These are phyloP conservation scores for Microchirus variegatus DNA, from an alignment of 2,797 vertebrate species.

Conservation along the genomic window DNA sequence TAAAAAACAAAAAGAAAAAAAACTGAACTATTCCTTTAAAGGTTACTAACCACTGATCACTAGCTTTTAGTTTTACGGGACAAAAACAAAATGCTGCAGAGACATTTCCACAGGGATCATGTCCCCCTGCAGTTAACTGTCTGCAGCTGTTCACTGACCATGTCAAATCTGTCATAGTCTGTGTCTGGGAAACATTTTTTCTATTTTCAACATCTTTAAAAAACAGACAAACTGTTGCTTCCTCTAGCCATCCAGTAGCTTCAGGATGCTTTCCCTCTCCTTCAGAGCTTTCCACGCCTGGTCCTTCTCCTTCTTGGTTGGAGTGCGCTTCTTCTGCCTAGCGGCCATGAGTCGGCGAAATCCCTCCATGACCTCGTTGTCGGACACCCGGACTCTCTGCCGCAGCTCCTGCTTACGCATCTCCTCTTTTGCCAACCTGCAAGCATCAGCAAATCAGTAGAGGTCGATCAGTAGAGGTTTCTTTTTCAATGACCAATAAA, in stretches of 20 bases:
- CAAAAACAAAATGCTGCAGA: constrained; percentile 34
- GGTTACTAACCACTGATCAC: too few species aligned
- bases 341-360: constrained; percentile 99
- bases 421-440: constrained; percentile 93
- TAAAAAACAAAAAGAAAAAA: too few species aligned
- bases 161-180: constrained; percentile 7
- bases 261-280: constrained; percentile 96
- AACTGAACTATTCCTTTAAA: too few species aligned
- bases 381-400: constrained; percentile 93
- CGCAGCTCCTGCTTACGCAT: constrained; percentile 95
- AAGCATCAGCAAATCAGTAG: neutral
- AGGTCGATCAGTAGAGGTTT: neutral
- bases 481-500: neutral
- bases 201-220: neutral
- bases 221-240: constrained; percentile 3
- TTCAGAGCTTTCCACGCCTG: constrained; percentile 98
- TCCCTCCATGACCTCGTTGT: constrained; percentile 98
- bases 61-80: constrained; percentile 32
- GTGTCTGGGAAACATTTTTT: neutral
- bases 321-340: constrained; percentile 96
- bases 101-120: constrained; percentile 26
- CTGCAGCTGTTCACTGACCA: constrained; percentile 31
- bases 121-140: constrained; percentile 30
- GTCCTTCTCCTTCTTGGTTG: constrained; percentile 98
- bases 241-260: constrained; percentile 88